These are phyloP conservation scores for Thalassarche chlororhynchos DNA, from an alignment of 2,113 vertebrate species.

Conservation along the genomic window DNA sequence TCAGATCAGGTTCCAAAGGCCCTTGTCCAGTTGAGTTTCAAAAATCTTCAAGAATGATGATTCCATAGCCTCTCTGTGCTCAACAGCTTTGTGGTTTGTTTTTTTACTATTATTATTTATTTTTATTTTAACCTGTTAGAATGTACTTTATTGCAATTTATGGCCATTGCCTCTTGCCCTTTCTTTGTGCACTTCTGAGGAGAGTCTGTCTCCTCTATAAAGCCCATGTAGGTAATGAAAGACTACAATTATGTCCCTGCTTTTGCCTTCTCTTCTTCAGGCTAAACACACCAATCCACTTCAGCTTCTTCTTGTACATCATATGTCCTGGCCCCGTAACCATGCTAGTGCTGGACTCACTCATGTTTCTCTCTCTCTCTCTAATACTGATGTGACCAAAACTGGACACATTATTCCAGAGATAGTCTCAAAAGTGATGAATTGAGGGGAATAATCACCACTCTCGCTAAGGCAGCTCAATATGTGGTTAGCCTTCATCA, in stretches of 20 bases:
- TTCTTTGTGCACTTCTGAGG: not conserved
- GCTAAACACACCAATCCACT: not conserved
- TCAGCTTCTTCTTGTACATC: not conserved
- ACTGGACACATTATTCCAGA: not conserved
- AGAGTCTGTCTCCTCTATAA: not conserved
- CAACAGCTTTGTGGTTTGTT: not conserved
- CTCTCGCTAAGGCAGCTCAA: not conserved
- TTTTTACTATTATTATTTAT: not conserved
- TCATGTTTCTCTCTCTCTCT: not conserved
- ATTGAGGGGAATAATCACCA: not conserved
- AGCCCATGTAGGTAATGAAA: not conserved
- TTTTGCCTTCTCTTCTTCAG: not conserved
- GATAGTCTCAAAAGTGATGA: not conserved
- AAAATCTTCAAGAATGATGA: not conserved
- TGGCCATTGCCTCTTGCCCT: not conserved
- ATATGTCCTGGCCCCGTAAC: accelerated
- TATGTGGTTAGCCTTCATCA: not conserved
- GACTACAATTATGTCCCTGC: not conserved
- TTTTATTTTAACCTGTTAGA: not conserved
- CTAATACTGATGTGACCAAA: not conserved
- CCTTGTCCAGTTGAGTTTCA: not conserved
- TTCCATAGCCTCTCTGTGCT: not conserved
- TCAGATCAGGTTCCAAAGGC: not conserved
- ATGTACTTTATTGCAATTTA: not conserved
- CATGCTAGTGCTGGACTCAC: not conserved